A percentile compares a stretch with the other conserved stretches of the same genome.
phyloP scores from a whole-genome alignment of 92 coral and sea anemone species.

The Epizoanthus stellaris region DNA sequence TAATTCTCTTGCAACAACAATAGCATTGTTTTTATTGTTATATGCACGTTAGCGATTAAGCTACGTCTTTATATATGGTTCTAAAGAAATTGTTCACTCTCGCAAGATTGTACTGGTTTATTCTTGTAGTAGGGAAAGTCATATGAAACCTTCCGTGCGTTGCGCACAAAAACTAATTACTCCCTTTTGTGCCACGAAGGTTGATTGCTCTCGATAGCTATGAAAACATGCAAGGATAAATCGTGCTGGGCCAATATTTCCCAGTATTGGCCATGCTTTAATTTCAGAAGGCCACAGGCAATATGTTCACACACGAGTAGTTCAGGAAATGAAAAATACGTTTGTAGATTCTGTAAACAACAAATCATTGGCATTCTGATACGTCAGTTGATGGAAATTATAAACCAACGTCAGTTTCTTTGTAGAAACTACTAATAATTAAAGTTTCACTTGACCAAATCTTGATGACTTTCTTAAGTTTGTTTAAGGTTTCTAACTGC shows the following conservation, averaged over 20 bases:
- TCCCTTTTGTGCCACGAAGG: constrained; percentile 35
- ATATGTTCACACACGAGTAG: constrained; percentile 47
- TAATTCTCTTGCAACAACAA: too few relatives aligned
- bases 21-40: too few relatives aligned
- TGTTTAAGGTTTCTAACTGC: too few relatives aligned
- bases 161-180: constrained; percentile 4
- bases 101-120: not conserved
- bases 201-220: constrained; percentile 24
- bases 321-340: constrained; percentile 43
- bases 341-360: constrained; percentile 39
- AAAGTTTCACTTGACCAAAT: too few relatives aligned
- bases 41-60: too few relatives aligned
- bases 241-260: constrained; percentile 41
- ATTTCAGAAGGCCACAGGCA: constrained; percentile 38
- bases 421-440: too few relatives aligned
- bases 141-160: constrained; percentile 39
- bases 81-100: not conserved
- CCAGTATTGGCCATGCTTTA: constrained; percentile 30
- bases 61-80: not conserved
- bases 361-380: constrained; percentile 29
- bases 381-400: not conserved
- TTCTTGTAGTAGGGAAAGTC: not conserved
- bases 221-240: constrained; percentile 25
- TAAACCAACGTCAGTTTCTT: not conserved
- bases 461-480: too few relatives aligned